Evolutionary conservation across 1,140 invertebrate genomes (phyloP), one percentile per base, ranked within the genome.

Genomic region (Hyposmocoma kahamanoa): DNA sequence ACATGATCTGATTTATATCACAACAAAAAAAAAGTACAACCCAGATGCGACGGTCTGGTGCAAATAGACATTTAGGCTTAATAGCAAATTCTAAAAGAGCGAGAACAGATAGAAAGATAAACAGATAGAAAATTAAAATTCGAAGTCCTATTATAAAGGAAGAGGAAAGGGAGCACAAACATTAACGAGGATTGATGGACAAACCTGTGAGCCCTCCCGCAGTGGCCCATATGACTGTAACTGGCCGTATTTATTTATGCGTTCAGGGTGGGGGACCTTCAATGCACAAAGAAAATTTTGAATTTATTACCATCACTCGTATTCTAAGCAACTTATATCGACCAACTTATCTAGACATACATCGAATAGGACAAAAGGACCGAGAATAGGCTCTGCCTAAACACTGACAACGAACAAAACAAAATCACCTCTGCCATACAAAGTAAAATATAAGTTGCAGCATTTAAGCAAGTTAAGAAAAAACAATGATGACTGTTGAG

Each of bases 241-340:
- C 83, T 84, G 85, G 69, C 85, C 83, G 68, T 85, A 86, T 86
- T 87, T 87, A 87, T 83, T 84, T 67, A 86, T 78, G 82, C 85
- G 80, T 84, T 87, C 85, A 70, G 85, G 84, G 72, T 86, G 85
- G 71, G 81, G 81, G 66, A 87, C 85, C 85, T 87, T 87, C 75
- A 86, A 87, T 86, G 80, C 81, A 86, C 72, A 87, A 74, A 87
- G 69, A 84, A 71, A 82, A 69, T 80, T 59, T 72, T 59, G 73
- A 77, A 62, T 76, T 79, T 70, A 68, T 70, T 61, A 73, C 62
- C 39, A 50, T 30, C 20, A 36, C 30, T 15, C 28, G 4, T 59
- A 66, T 68, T 62, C 18, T 28, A 56, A 51, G 22, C 32, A 48
- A 52, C 38, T 57, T 69, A 67, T 48, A 63, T 51, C 15, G 46